These are phyloP conservation scores for Lottia gigantea DNA, from an alignment of 2,888 invertebrate genomes.

Conservation along the genomic window DNA sequence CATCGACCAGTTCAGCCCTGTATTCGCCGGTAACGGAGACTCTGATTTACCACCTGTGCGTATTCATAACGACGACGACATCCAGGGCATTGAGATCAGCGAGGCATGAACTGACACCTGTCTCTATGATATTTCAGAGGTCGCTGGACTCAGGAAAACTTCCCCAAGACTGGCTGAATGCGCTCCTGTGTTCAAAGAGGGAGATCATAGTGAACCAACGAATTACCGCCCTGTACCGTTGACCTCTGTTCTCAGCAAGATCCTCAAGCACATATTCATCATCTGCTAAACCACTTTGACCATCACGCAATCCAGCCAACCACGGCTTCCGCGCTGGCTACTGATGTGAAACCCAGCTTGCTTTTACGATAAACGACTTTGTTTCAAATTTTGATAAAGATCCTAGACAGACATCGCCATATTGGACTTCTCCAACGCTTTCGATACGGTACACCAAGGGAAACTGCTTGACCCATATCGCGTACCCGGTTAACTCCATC, in stretches of 20 bases:
- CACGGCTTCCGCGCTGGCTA: no score
- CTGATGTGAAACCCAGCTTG: no score
- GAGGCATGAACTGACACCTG: not conserved
- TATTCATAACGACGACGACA: not conserved
- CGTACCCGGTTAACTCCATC: no score
- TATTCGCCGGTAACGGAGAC: conserved; percentile 22
- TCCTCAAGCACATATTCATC: not conserved
- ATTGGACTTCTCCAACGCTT: no score
- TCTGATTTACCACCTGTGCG: conserved; percentile 1
- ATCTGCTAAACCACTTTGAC: not conserved
- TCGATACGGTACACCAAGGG: no score
- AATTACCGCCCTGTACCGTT: not conserved
- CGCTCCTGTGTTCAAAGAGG: not conserved
- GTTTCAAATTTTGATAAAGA: no score
- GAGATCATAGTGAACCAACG: not conserved
- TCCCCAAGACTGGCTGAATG: not conserved
- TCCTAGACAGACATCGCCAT: no score
- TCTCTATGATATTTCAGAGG: not conserved
- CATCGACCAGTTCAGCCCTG: conserved; percentile 30
- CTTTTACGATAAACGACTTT: no score
- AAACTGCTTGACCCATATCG: no score
- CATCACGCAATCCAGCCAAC: no score
- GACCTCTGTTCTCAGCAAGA: not conserved
- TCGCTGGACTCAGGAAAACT: not conserved
- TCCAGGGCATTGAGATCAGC: not conserved